Percentiles rank a stretch among this genome's conserved stretches.
phyloP scores from a whole-genome alignment of 2,113 vertebrate species.

The Canis aureus region DNA sequence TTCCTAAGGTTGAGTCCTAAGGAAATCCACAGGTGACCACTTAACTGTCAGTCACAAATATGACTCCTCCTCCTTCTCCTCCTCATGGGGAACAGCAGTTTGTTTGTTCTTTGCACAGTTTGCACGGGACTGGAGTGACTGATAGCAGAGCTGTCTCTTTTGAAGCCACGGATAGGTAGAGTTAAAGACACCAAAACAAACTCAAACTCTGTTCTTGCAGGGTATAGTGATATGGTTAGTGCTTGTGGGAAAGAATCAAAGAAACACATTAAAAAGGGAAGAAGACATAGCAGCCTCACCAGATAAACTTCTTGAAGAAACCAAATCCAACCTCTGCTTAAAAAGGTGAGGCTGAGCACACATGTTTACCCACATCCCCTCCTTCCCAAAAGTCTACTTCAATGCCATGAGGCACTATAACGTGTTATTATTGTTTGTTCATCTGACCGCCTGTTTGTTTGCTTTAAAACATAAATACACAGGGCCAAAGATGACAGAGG shows the following conservation, averaged over 20 bases:
- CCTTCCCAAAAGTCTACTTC: not conserved
- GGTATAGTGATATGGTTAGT: not conserved
- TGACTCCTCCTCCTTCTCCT: not conserved
- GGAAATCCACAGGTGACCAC: not conserved
- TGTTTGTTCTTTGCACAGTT: not conserved
- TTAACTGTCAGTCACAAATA: not conserved
- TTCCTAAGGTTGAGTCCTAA: not conserved
- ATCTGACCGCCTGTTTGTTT: not conserved
- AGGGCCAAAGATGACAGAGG: not conserved
- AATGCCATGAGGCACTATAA: not conserved
- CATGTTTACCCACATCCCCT: not conserved
- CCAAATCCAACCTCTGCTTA: not conserved
- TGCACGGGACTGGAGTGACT: not conserved
- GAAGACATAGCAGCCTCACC: not conserved
- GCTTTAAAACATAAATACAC: not conserved
- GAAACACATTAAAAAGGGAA: not conserved
- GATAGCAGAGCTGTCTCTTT: not conserved
- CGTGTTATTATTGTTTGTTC: not conserved
- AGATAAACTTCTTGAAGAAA: constrained; percentile 1
- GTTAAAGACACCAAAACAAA: not conserved
- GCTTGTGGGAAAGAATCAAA: not conserved
- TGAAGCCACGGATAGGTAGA: not conserved
- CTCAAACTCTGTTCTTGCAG: not conserved
- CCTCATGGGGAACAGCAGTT: not conserved
- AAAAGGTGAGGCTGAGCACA: not conserved